phyloP scores from a whole-genome alignment of 2,113 vertebrate species.

The Blennius ocellaris region DNA sequence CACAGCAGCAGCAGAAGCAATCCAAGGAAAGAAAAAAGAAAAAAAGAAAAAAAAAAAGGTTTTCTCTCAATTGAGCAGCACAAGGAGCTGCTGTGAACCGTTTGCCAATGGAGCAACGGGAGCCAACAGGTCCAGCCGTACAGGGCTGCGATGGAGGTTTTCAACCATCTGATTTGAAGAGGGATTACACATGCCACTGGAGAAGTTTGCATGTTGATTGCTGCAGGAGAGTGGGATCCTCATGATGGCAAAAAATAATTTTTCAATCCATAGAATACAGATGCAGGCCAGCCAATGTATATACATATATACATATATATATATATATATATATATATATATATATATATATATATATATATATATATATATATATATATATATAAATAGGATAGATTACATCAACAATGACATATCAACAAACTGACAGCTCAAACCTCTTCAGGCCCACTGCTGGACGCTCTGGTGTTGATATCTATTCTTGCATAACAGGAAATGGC shows the following conservation, averaged over 20 bases:
- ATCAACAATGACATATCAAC: slow-evolving; percentile 21
- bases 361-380: slow-evolving; percentile 35
- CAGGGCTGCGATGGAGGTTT: slow-evolving; percentile 48
- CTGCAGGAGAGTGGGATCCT: slow-evolving; percentile 17
- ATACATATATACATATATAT: slow-evolving; percentile 24
- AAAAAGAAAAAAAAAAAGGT: slow-evolving; percentile 16
- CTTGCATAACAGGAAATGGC: slow-evolving; percentile 64
- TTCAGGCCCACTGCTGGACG: slow-evolving; percentile 2
- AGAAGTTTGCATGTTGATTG: slow-evolving; percentile 26
- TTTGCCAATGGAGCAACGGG: slow-evolving; percentile 70
- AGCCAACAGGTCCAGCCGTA: slow-evolving; percentile 69
- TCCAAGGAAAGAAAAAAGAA: slow-evolving; percentile 10
- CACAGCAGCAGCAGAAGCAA: slow-evolving; percentile 34
- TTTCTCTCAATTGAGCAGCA: slow-evolving; percentile 59
- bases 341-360: slow-evolving; percentile 28
- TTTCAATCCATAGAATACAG: neutral
- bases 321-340: slow-evolving; percentile 31
- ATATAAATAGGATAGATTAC: neutral
- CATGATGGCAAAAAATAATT: neutral
- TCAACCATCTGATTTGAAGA: slow-evolving; percentile 47
- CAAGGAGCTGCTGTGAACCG: slow-evolving; percentile 59
- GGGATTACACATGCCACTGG: slow-evolving; percentile 45
- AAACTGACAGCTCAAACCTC: neutral
- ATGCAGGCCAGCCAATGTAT: slow-evolving; percentile 15
- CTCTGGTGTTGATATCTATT: slow-evolving; percentile 13